A percentile compares a stretch with the other conserved stretches of the same genome.
These are phyloP conservation scores for Corythoichthys intestinalis DNA, from an alignment of 2,113 vertebrate species.

Conservation along the genomic window DNA sequence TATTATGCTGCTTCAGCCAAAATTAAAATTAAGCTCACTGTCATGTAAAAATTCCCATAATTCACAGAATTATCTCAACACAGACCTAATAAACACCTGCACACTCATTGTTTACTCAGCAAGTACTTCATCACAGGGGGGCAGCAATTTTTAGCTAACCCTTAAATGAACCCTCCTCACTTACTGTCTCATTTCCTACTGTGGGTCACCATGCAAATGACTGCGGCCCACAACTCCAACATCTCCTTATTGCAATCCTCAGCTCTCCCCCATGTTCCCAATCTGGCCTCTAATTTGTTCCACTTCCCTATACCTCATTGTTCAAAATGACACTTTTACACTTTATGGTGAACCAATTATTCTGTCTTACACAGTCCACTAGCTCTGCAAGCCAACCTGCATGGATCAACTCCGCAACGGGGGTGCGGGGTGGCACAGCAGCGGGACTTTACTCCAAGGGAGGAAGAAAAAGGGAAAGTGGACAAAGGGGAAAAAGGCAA, in stretches of 20 bases:
- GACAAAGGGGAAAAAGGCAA: constrained; percentile 21
- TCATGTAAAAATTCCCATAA: not conserved
- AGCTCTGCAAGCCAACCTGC: constrained; percentile 61
- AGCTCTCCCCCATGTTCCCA: constrained; percentile 46
- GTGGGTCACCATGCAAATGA: constrained; percentile 55
- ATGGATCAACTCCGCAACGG: constrained; percentile 48
- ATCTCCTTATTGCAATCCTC: constrained; percentile 24
- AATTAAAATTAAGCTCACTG: not conserved
- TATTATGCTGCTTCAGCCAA: not conserved
- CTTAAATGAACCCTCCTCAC: constrained; percentile 28
- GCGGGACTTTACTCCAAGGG: constrained; percentile 5
- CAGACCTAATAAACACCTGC: not conserved
- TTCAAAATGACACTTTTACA: constrained; percentile 74
- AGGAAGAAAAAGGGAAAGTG: constrained; percentile 6
- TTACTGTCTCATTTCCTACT: constrained; percentile 19
- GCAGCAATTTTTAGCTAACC: constrained; percentile 17
- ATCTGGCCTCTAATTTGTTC: constrained; percentile 70
- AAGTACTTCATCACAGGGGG: constrained; percentile 31
- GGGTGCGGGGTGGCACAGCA: constrained; percentile 4
- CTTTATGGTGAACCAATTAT: constrained; percentile 73
- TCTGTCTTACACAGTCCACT: constrained; percentile 70
- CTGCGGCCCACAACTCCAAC: constrained; percentile 28
- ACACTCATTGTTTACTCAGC: constrained; percentile 4
- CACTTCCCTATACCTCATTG: constrained; percentile 72
- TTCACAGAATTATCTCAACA: not conserved